Evolutionary conservation across 2,113 vertebrate genomes (phyloP).

Genomic region (Tenebrosternarchus preto): DNA sequence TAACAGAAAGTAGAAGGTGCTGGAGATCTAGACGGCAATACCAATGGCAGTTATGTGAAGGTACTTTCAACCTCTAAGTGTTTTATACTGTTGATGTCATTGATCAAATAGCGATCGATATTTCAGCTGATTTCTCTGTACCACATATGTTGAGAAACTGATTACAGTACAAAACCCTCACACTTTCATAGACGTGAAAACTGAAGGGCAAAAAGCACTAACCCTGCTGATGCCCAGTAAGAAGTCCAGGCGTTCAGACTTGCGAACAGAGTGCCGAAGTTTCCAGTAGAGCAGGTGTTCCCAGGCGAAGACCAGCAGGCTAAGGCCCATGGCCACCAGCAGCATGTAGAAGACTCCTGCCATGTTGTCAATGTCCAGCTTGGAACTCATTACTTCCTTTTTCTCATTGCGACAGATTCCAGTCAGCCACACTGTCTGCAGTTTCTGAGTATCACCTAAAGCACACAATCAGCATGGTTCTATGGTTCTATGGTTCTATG

Average conservation of each 20-base stretch:
- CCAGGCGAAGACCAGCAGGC: slow-evolving; percentile 94
- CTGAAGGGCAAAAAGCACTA: neutral
- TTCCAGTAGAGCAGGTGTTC: slow-evolving; percentile 97
- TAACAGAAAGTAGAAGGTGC: too few relatives aligned
- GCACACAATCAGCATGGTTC: slow-evolving; percentile 14
- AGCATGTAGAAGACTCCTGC: slow-evolving; percentile 99
- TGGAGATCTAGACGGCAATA: neutral
- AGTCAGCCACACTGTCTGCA: slow-evolving; percentile 96
- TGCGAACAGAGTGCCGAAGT: slow-evolving; percentile 86
- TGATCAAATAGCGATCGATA: too few relatives aligned
- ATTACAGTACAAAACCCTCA: neutral
- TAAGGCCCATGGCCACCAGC: slow-evolving; percentile 96
- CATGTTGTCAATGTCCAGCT: slow-evolving; percentile 99
- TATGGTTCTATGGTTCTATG: slow-evolving; percentile 24
- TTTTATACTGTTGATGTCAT: too few relatives aligned
- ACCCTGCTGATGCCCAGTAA: slow-evolving; percentile 95
- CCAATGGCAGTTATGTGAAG: neutral
- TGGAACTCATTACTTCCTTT: slow-evolving; percentile 98
- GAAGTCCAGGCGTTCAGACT: slow-evolving; percentile 84
- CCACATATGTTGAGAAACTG: neutral
- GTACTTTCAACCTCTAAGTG: neutral
- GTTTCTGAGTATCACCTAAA: slow-evolving; percentile 92
- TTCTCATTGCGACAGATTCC: slow-evolving; percentile 98
- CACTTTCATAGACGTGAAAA: neutral
- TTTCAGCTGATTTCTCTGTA: neutral